A percentile compares a stretch with the other conserved stretches of the same genome.
These are phyloP conservation scores for Rhyacophila brunnea DNA, from an alignment of 1,140 invertebrate genomes.

Conservation along the genomic window DNA sequence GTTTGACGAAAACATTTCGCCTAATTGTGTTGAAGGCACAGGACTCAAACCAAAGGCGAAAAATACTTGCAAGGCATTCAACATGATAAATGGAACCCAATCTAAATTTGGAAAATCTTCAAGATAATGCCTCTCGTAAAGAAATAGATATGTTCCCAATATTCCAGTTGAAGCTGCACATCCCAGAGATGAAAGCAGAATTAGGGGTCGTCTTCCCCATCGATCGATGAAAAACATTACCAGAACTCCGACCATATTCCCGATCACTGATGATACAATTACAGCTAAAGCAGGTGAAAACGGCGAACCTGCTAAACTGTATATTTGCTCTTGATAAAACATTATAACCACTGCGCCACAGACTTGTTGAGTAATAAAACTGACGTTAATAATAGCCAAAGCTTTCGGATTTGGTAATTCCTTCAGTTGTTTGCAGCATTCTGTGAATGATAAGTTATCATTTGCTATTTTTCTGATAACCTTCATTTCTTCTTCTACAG, in stretches of 20 bases:
- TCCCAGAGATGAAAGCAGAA: constrained; percentile 24
- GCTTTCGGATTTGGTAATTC: constrained; percentile 30
- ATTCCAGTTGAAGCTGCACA: constrained; percentile 24
- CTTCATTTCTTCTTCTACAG: constrained; percentile 29
- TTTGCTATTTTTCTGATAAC: constrained; percentile 19
- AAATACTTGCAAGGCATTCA: constrained; percentile 29
- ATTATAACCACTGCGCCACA: constrained; percentile 30
- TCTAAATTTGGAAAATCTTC: constrained; percentile 17
- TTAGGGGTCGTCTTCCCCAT: constrained; percentile 31
- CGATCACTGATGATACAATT: constrained; percentile 25
- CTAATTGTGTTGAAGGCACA: constrained; percentile 30
- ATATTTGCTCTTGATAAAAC: constrained; percentile 34
- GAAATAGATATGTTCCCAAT: constrained; percentile 28
- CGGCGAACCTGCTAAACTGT: constrained; percentile 7
- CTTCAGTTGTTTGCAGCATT: constrained; percentile 23
- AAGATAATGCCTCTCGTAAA: constrained; percentile 15
- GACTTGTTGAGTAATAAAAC: constrained; percentile 20
- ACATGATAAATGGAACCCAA: constrained; percentile 20
- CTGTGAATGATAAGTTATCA: constrained; percentile 15
- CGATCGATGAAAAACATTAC: constrained; percentile 30
- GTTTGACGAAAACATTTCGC: constrained; percentile 30
- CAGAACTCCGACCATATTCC: constrained; percentile 20
- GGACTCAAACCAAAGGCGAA: constrained; percentile 31
- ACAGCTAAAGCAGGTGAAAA: constrained; percentile 24
- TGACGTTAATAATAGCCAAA: constrained; percentile 27